These are phyloP conservation scores for Drosophila littoralis DNA, from an alignment of 1,140 invertebrate genomes.

Conservation along the genomic window DNA sequence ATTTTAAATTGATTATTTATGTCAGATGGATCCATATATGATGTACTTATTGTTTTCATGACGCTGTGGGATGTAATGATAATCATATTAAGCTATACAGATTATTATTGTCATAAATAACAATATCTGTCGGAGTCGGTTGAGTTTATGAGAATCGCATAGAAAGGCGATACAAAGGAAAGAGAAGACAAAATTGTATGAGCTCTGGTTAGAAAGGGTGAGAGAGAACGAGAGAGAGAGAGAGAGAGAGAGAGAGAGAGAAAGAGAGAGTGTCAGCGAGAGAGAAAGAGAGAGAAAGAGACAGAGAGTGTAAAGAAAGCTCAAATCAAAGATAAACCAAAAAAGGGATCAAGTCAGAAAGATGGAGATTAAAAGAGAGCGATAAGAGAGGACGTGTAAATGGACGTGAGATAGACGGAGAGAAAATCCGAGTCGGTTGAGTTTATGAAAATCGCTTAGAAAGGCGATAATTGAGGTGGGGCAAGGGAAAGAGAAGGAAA, in stretches of 20 bases:
- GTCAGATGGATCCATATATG: constrained; percentile 6
- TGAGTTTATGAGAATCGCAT: not conserved
- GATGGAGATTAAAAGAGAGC: not conserved
- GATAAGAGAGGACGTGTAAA: not conserved
- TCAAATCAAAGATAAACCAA: too few relatives aligned
- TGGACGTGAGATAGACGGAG: not conserved
- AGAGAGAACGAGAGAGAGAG: not conserved
- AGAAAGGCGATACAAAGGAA: not conserved
- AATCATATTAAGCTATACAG: not conserved
- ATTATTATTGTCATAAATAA: not conserved
- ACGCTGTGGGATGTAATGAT: not conserved
- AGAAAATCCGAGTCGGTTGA: not conserved
- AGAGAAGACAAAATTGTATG: not conserved
- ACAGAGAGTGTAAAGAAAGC: not conserved
- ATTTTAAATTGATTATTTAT: constrained; percentile 25
- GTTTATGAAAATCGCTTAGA: too few relatives aligned
- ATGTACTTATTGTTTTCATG: constrained; percentile 1
- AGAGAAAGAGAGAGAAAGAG: not conserved
- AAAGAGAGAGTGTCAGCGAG: not conserved
- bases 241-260: constrained; percentile 1
- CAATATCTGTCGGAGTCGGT: not conserved
- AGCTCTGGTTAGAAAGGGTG: not conserved
- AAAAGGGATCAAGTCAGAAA: too few relatives aligned
- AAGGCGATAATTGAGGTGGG: too few relatives aligned
- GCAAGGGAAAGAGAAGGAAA: not conserved